Percentiles rank a stretch among this genome's conserved stretches.
These are phyloP conservation scores for Xanthostigma xanthostigma DNA, from an alignment of 2,888 invertebrate genomes.

Conservation along the genomic window DNA sequence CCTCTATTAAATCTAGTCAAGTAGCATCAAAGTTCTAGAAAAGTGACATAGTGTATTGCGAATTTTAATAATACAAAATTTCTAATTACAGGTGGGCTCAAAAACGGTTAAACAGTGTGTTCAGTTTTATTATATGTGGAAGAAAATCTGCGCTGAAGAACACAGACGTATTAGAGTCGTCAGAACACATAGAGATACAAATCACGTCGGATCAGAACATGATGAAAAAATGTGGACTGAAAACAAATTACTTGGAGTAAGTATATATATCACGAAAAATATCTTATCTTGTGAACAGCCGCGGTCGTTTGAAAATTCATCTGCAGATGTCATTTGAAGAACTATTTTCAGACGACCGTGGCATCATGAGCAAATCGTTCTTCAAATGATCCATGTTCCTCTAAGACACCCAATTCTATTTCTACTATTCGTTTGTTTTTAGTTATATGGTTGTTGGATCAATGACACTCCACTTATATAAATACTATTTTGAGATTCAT, in stretches of 20 bases:
- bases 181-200: neutral
- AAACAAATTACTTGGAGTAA: conserved; percentile 28
- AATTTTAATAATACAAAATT: neutral
- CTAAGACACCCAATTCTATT: too few relatives aligned
- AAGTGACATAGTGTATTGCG: neutral
- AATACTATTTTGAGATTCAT: neutral
- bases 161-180: conserved; percentile 19
- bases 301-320: too few relatives aligned
- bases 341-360: too few relatives aligned
- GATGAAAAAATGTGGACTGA: conserved; percentile 28
- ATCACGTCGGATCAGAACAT: conserved; percentile 18
- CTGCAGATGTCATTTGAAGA: too few relatives aligned
- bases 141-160: conserved; percentile 82
- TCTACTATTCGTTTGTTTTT: neutral
- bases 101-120: conserved; percentile 88
- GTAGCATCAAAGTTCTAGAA: neutral
- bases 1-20: neutral
- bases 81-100: conserved; percentile 47
- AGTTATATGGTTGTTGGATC: neutral
- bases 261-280: conserved; percentile 3
- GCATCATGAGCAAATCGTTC: too few relatives aligned
- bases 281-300: too few relatives aligned
- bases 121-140: conserved; percentile 99
- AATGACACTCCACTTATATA: conserved; percentile 1
- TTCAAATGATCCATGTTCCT: too few relatives aligned